phyloP scores from a whole-genome alignment of 2,797 vertebrate genomes.

The Oceanodroma leucorhoa region DNA sequence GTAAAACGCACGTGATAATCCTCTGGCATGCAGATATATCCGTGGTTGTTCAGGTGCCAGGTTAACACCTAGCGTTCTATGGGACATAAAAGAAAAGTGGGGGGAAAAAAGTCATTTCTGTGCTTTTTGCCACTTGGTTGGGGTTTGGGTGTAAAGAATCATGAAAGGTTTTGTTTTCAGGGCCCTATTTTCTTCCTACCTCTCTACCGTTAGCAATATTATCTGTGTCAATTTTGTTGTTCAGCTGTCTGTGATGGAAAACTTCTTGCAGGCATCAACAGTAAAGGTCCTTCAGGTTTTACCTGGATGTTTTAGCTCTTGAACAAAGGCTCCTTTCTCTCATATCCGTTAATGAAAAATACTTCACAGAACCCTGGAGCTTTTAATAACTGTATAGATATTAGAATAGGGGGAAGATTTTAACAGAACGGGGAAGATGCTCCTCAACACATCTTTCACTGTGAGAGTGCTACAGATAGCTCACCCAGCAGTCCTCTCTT shows the following conservation, averaged over 20 bases:
- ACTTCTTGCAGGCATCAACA: background rate
- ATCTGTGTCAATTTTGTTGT: background rate
- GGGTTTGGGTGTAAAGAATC: background rate
- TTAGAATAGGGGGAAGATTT: background rate
- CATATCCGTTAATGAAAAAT: conserved; percentile 6
- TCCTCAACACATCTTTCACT: background rate
- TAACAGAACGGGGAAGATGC: background rate
- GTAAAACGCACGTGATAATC: background rate
- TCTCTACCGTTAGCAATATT: background rate
- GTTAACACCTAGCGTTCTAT: background rate
- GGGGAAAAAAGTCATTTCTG: background rate
- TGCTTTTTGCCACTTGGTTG: background rate
- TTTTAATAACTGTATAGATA: conserved; percentile 33
- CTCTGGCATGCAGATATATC: background rate
- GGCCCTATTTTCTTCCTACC: background rate
- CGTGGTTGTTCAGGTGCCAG: background rate
- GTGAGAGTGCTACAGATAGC: background rate
- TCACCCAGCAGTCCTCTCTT: background rate
- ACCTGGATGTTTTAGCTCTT: background rate
- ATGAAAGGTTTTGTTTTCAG: background rate
- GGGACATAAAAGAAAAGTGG: background rate
- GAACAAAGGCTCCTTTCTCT: conserved; percentile 13
- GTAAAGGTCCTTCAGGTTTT: background rate
- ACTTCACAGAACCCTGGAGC: background rate
- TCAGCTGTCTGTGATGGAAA: background rate